Base-by-base conservation (phyloP, 2,888 invertebrate genomes). In the Mechanitis messenoides region DNA sequence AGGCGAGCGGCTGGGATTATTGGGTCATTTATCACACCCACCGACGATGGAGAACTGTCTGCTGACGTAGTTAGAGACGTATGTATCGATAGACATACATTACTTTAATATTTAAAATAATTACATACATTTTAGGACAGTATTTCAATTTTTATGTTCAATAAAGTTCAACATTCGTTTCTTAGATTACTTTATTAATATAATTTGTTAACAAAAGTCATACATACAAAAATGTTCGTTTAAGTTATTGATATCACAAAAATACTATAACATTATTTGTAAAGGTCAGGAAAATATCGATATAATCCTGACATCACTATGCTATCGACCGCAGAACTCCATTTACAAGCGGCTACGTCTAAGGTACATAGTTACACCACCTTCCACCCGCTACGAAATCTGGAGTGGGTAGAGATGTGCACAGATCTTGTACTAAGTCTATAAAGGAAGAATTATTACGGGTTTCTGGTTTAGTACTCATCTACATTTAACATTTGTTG, bases 11-110 rank as follows among this genome's bases (percentile, higher is more conserved):
- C 77, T 69, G 72, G 87, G 87, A 87, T 89, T 88, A 89, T 87
- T 88, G 87, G 84, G 81, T 85, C 88, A 89, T 90, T 89, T 89
- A 89, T 90, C 89, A 88, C 82, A 76, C 79, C 84, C 79, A 72
- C 72, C 68, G 75, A 75, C 68, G 59, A 60, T 65, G 74, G 73
- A 73, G 73, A 72, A 69, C 67, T 62, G 54, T 54, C 56, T 58
- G 46, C 47, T 56, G 20, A 20, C 20, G 20, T 54, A 45, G 56
- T 7, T n/a, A n/a, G n/a, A 45, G 53, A n/a, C 68, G 53, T 9
- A 60, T 55, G 53, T 74, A 73, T 77, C 77, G 77, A 73, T 54
- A 60, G 33, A 31, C 55, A 33, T 45, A 35, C 35, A 35, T 5
- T 35, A 35, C 35, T 35, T 6, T 35, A 35, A 35, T 35, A 35